Evolutionary conservation across 1,140 invertebrate species (phyloP), one percentile per base, ranked within the genome.

Genomic region (Drosophila ogumai): DNA sequence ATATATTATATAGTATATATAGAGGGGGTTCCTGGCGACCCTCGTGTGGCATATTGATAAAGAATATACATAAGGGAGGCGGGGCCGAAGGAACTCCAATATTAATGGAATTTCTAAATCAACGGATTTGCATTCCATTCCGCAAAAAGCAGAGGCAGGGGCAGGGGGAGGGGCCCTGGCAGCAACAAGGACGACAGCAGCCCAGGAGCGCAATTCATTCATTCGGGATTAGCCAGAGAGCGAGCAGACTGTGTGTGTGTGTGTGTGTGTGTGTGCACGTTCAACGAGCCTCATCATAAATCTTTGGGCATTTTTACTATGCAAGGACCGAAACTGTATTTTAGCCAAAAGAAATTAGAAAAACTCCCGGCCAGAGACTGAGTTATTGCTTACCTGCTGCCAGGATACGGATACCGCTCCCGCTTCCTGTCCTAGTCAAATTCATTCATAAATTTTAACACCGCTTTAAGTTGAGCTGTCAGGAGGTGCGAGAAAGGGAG

Each of bases 381-480:
- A 75, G 73, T 75, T 75, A 75, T 75, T 75, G 72, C 73, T 44
- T 75, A 75, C 73, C 73, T 75, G 73, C 73, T 44, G 71, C 43
- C 58, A 64, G 72, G 43, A 54, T 43, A 43, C 68, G 34, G 71
- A 34, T 36, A 44, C 47, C 49, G 3, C 6, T 50, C 12, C 56
- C 36, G 34, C 10, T 36, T 46, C 22, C 22, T 40, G 63, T 75
- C 60, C 73, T 52, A 66, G 73, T 75, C 47, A 65, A 87, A 82
- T 78, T 86, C 82, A 86, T 86, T 86, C 82, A 86, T 86, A 86
- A 86, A 86, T 86, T 86, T 87, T 44, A 75, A 81, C 75, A 87
- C 75, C 81, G 81, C 81, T 80, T 84, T 80, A 76, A 76, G 71
- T 79, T 82, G 79, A 55, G 57, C 74, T 38, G 67, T 50, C 68